phyloP scores from a whole-genome alignment of 1,140 invertebrate genomes.

The Caerostris darwini region DNA sequence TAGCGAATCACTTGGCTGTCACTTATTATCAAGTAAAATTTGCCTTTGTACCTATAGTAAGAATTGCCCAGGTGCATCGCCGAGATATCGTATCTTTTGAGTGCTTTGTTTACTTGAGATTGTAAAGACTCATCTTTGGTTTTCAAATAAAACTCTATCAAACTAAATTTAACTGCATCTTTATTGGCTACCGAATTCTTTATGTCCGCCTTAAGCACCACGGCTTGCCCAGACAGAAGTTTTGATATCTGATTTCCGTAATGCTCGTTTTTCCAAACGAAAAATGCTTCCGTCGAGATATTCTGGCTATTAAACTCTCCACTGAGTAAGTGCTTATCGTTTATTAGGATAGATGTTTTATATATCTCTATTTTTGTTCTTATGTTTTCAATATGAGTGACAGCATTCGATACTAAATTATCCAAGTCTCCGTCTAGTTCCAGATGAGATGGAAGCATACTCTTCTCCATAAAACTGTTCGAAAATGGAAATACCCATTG shows the following conservation, averaged over 20 bases:
- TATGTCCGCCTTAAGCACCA: constrained; percentile 25
- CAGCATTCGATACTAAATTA: not conserved
- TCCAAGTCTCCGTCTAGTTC: not conserved
- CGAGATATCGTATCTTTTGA: not conserved
- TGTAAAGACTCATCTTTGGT: not conserved
- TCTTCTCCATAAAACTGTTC: not conserved
- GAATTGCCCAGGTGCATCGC: constrained; percentile 43
- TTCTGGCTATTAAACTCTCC: not conserved
- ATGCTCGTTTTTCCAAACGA: constrained; percentile 32
- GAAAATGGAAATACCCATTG: constrained; percentile 48
- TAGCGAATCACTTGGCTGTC: not conserved
- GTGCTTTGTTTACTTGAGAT: not conserved
- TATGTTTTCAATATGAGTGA: not conserved
- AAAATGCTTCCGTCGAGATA: not conserved
- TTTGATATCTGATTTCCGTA: not conserved
- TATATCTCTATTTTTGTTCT: not conserved
- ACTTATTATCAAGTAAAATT: not conserved
- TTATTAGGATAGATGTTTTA: not conserved
- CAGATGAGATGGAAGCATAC: not conserved
- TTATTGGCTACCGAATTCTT: not conserved
- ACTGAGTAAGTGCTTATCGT: not conserved
- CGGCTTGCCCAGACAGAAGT: not conserved
- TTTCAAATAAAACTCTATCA: not conserved
- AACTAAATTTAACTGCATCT: constrained; percentile 32
- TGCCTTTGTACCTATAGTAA: constrained; percentile 2